A percentile compares a stretch with the other conserved stretches of the same genome.
These are phyloP conservation scores for Drosophila monieri DNA, from an alignment of 2,888 invertebrate genomes.

Conservation along the genomic window DNA sequence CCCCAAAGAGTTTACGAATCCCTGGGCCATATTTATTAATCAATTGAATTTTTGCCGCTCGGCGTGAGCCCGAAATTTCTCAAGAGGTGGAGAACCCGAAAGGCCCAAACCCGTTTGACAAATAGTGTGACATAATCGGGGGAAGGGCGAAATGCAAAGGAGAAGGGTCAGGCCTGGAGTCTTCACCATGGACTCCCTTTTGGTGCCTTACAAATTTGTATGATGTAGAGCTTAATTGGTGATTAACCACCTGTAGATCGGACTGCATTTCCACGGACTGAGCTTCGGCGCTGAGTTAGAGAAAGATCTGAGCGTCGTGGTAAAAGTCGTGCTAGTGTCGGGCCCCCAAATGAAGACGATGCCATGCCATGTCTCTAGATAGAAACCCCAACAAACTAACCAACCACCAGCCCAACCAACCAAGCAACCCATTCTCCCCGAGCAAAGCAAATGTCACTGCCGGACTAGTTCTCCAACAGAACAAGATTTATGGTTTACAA, in stretches of 20 bases:
- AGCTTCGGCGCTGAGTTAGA: background rate
- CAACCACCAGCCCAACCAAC: conserved; percentile 8
- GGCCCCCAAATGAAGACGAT: conserved; percentile 68
- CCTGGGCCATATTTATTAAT: conserved; percentile 63
- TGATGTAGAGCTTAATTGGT: conserved; percentile 83
- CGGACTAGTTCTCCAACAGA: conserved; percentile 60
- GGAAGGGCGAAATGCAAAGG: conserved; percentile 48
- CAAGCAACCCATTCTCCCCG: conserved; percentile 26
- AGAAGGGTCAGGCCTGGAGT: conserved; percentile 42
- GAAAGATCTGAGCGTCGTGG: conserved; percentile 10
- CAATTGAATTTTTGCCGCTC: conserved; percentile 71
- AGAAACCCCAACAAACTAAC: background rate
- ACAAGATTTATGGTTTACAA: conserved; percentile 67
- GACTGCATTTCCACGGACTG: conserved; percentile 52
- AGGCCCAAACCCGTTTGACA: conserved; percentile 59
- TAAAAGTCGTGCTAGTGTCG: conserved; percentile 62
- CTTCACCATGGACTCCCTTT: conserved; percentile 23
- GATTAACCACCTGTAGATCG: conserved; percentile 82
- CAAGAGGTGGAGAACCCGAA: conserved; percentile 1
- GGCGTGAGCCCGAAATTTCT: conserved; percentile 48
- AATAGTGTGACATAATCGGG: conserved; percentile 72
- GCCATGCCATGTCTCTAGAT: conserved; percentile 22
- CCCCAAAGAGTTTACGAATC: conserved; percentile 29
- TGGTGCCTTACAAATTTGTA: conserved; percentile 81
- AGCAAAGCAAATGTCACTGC: conserved; percentile 62